Evolutionary conservation across 1,140 invertebrate genomes (phyloP), one percentile per base, ranked within the genome.

Genomic region (Drosophila navojoa): DNA sequence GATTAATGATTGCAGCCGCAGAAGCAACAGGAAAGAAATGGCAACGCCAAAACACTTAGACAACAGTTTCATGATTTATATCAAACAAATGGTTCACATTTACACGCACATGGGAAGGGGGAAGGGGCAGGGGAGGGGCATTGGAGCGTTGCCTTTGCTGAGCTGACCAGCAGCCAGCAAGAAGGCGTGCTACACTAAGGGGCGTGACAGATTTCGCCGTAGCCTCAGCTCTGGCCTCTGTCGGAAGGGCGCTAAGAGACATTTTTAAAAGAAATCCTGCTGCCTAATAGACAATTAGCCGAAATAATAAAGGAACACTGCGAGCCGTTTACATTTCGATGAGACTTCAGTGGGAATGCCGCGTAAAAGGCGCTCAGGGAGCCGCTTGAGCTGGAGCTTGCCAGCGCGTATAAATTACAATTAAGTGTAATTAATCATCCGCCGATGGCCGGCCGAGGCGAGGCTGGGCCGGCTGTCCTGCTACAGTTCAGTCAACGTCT

Each of bases 391-490:
- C 16, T 42, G 6, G 50, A 47, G 40, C 44, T 59, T 81, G 57
- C 45, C 19, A 61, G 61, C 27, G 66, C 84, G 71, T 84, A 81
- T 86, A 86, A 86, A 86, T 89, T 80, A 84, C 84, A 89, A 89
- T 89, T 89, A 89, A 80, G 71, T 77, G 79, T 89, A 89, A 89
- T 89, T 89, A 89, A 89, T 89, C 84, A 89, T 76, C 25, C 60
- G 45, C 59, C 32, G 19, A 66, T 27, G 5, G n/a, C 44, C 7
- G 22, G 32, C 38, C 13, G 50, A 27, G 32, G 40, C 35, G n/a
- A 25, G 5, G 19, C 29, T 27, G 27, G 10, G 19, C 22, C 13
- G 11, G 11, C 22, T 32, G 13, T 25, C 27, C 13, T 13, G 25
- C 40, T 38, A 19, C 53, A 29, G 5, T 69, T 40, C 35, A 40